These are phyloP conservation scores for Oreochromis aureus DNA, from an alignment of 2,113 vertebrate genomes.

Conservation along the genomic window DNA sequence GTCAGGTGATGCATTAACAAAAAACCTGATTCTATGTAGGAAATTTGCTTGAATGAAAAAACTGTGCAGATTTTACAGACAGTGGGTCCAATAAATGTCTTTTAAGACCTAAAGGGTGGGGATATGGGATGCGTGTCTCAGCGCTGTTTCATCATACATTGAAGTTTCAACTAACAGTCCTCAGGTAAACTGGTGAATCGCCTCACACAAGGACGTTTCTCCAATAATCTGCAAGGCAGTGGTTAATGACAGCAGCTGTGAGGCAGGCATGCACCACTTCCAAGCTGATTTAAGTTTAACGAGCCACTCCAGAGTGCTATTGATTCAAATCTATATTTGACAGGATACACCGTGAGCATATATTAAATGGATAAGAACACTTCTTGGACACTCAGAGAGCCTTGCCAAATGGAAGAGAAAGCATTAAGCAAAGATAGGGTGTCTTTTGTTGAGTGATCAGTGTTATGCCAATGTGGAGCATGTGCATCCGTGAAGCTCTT, in stretches of 20 bases:
- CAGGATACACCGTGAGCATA: slow-evolving; percentile 77
- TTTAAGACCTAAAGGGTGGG: background rate
- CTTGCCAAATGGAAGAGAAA: slow-evolving; percentile 48
- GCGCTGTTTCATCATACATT: background rate
- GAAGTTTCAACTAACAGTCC: slow-evolving; percentile 20
- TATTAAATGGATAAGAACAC: slow-evolving; percentile 77
- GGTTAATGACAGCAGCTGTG: slow-evolving; percentile 79
- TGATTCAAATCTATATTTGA: slow-evolving; percentile 82
- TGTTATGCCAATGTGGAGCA: slow-evolving; percentile 3
- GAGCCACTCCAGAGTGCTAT: slow-evolving; percentile 78
- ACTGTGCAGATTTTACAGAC: background rate
- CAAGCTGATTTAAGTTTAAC: slow-evolving; percentile 82
- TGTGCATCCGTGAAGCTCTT: background rate
- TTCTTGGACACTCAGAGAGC: slow-evolving; percentile 60
- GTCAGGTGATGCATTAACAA: background rate
- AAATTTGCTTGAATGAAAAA: background rate
- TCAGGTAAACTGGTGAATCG: slow-evolving; percentile 59
- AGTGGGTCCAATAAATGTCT: background rate
- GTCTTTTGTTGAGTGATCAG: slow-evolving; percentile 54
- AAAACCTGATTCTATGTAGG: background rate
- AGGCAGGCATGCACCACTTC: slow-evolving; percentile 76
- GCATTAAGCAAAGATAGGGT: slow-evolving; percentile 39
- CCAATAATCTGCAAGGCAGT: slow-evolving; percentile 73
- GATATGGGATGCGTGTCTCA: background rate
- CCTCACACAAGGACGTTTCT: slow-evolving; percentile 71